Evolutionary conservation across 2,113 vertebrate genomes (phyloP).

Genomic region (Melanocharis versteri): DNA sequence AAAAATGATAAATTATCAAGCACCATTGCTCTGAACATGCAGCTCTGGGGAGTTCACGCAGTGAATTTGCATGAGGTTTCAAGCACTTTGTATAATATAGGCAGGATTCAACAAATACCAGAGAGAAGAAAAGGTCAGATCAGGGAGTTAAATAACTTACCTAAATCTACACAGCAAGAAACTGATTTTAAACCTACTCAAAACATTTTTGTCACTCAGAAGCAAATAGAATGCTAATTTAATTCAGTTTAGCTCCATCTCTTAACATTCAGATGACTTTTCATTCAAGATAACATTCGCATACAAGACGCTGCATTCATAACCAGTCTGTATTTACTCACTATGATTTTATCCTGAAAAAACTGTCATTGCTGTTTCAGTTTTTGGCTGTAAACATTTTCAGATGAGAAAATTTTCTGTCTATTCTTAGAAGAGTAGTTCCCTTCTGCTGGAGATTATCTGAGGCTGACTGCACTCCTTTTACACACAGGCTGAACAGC

Average conservation of each 20-base stretch:
- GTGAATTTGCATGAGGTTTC: not conserved
- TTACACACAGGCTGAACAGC: not conserved
- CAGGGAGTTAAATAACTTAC: not conserved
- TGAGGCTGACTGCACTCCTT: conserved; percentile 7
- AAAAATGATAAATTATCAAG: not conserved
- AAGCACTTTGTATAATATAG: not conserved
- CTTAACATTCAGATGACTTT: not conserved
- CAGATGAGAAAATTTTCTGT: conserved; percentile 14
- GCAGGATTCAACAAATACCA: not conserved
- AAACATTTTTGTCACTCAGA: not conserved
- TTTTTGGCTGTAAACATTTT: conserved; percentile 28
- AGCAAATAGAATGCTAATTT: not conserved
- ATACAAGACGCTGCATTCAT: conserved; percentile 6
- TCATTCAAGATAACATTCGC: not conserved
- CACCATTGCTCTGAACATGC: not conserved
- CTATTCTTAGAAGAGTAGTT: conserved; percentile 43
- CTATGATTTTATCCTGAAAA: conserved; percentile 15
- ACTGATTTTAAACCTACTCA: not conserved
- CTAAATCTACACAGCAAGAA: not conserved
- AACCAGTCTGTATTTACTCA: conserved; percentile 32
- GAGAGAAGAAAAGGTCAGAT: not conserved
- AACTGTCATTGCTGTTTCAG: conserved; percentile 26
- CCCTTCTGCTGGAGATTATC: conserved; percentile 10
- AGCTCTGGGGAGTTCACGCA: not conserved
- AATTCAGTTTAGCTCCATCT: not conserved